Base-by-base conservation (phyloP, 2,113 vertebrate genomes). In the Onychostoma macrolepis region DNA sequence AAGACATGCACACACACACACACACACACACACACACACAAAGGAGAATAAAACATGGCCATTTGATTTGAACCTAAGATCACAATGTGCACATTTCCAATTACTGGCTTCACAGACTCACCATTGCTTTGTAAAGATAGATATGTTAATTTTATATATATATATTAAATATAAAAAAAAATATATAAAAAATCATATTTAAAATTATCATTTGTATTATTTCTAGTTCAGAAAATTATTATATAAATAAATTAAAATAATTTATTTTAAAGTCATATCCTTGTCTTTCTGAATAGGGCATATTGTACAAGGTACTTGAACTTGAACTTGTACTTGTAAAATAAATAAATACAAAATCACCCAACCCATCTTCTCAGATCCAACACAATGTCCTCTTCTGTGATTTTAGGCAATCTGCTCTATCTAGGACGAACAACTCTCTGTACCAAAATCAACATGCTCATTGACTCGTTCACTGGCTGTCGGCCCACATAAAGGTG, bases 381-480 rank as follows among this genome's bases (percentile, higher is more conserved):
- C 33, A 41, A 74, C 24, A 26, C 13, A 41, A 38, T 19, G 26
- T 81, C 56, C 36, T 63, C 36, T 43, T 8, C 3, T 38, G 78
- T 36, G 77, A 61, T 36, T 80, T 36, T 21, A 33, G 5, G 19
- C 1, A 79, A 58, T 36, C 11, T 36, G 17, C 17, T 79, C 48
- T 36, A 38, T 71, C 67, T 38, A 38, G 71, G 19, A 74, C 6
- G 33, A 72, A 38, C 69, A 38, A 11, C 36, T 72, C 10, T 58
- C 48, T 17, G 56, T 86, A 71, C 38, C 24, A 61, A 36, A 71
- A 43, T 69, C 10, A 30, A 77, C 30, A 81, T 56, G n/a, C 17
- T 41, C 50, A 79, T 69, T 88, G 50, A 88, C 38, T 65, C 43
- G 50, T 85, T 53, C 10, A 17, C n/a, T 36, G 28, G 48, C 48